Evolutionary conservation across 2,888 invertebrate species (phyloP).

Genomic region (Teinopalpus imperialis): DNA sequence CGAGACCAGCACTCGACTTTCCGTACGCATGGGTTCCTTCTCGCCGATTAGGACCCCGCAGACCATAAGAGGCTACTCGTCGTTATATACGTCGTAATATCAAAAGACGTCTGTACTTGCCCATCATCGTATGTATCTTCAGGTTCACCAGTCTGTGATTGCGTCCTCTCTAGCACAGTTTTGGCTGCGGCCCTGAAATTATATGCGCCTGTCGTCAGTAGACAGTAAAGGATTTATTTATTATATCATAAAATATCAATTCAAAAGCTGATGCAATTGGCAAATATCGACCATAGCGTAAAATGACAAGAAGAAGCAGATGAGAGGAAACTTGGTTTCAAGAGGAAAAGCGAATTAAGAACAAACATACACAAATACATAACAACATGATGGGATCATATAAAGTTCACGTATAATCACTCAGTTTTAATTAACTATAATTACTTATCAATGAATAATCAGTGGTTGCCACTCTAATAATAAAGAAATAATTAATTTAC

Average conservation of each 20-base stretch:
- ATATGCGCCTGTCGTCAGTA: constrained; percentile 8
- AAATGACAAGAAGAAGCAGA: constrained; percentile 28
- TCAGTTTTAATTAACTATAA: background rate
- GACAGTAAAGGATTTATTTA: background rate
- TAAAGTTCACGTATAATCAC: constrained; percentile 12
- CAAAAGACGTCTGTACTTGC: no score
- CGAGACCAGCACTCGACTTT: no score
- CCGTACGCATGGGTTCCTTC: no score
- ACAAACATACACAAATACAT: background rate
- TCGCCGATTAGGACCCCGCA: no score
- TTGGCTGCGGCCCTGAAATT: constrained; percentile 77
- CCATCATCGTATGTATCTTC: constrained; percentile 85
- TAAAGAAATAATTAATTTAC: no score
- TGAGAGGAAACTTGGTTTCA: background rate
- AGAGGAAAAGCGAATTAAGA: background rate
- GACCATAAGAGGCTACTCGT: no score
- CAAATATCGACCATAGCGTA: constrained; percentile 32
- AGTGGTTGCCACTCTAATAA: no score
- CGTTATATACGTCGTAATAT: no score
- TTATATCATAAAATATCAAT: constrained; percentile 1
- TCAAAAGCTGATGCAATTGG: constrained; percentile 39
- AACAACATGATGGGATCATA: no score
- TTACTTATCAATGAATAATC: no score
- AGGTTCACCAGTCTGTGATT: constrained; percentile 70
- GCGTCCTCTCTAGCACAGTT: constrained; percentile 81